Conservation (phyloP, 1,140 invertebrate genomes). For the Apocrypta bakeri region DNA sequence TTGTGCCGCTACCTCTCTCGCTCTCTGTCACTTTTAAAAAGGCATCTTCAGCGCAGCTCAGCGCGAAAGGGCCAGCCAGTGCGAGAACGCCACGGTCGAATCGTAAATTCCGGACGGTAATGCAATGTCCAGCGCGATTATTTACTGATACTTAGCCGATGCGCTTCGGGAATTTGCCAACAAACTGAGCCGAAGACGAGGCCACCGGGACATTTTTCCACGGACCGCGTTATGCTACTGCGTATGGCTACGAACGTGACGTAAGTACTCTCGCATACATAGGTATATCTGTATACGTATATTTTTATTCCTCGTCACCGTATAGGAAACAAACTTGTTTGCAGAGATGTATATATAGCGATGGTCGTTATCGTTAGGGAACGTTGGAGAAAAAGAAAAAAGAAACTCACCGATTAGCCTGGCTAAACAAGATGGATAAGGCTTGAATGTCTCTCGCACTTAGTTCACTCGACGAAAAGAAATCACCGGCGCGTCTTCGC, state of each 20-base stretch:
- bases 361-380: too few relatives aligned
- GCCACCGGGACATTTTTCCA: conserved; percentile 58
- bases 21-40: conserved; percentile 40
- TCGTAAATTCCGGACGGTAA: conserved; percentile 72
- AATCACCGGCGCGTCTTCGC: neutral
- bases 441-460: neutral
- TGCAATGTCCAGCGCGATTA: conserved; percentile 71
- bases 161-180: conserved; percentile 56
- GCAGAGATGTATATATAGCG: too few relatives aligned
- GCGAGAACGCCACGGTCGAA: conserved; percentile 59
- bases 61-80: conserved; percentile 53
- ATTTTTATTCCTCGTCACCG: neutral
- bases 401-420: neutral
- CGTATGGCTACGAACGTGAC: neutral
- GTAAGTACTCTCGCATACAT: too few relatives aligned
- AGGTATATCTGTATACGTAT: neutral
- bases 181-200: conserved; percentile 53
- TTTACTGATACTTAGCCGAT: conserved; percentile 72
- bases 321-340: too few relatives aligned
- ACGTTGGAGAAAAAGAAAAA: too few relatives aligned
- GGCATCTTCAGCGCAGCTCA: conserved; percentile 54
- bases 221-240: neutral
- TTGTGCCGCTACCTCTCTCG: conserved; percentile 1
- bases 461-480: neutral
- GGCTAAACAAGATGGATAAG: conserved; percentile 36